phyloP scores from a whole-genome alignment of 1,140 invertebrate genomes.

The Drosophila setifemur region DNA sequence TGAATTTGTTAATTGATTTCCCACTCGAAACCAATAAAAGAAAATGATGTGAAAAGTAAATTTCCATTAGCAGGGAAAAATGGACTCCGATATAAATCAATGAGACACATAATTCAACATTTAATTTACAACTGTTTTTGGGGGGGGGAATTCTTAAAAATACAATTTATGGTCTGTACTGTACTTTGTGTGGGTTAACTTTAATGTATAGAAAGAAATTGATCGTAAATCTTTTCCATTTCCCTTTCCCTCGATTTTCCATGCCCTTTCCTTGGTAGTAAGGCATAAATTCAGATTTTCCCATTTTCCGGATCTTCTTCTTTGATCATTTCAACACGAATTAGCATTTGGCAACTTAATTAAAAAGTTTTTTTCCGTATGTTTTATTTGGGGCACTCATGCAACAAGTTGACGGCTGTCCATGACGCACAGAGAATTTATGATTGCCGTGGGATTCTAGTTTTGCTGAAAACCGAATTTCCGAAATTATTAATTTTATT shows the following conservation, averaged over 20 bases:
- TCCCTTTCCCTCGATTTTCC: conserved; percentile 29
- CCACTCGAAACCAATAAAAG: conserved; percentile 14
- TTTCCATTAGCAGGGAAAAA: conserved; percentile 23
- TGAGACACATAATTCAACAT: background rate
- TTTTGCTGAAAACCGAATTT: conserved; percentile 20
- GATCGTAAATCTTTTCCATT: conserved; percentile 59
- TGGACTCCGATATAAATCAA: conserved; percentile 11
- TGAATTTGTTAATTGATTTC: conserved; percentile 27
- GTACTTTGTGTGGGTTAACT: conserved; percentile 1
- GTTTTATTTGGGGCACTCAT: conserved; percentile 12
- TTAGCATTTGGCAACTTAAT: conserved; percentile 59
- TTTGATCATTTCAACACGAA: conserved; percentile 56
- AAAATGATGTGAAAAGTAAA: conserved; percentile 27
- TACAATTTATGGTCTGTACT: conserved; percentile 26
- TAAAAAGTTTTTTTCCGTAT: conserved; percentile 24
- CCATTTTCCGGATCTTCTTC: background rate
- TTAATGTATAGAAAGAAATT: conserved; percentile 50
- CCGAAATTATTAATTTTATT: conserved; percentile 67
- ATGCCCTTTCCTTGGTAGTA: conserved; percentile 37
- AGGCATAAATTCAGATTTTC: conserved; percentile 32
- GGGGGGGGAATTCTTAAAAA: conserved; percentile 6
- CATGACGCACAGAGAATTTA: conserved; percentile 73
- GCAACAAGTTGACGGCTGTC: conserved; percentile 76
- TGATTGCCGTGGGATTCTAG: conserved; percentile 48
- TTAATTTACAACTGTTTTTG: conserved; percentile 37